These are phyloP conservation scores for Typhlomys cinereus DNA, from an alignment of 2,113 vertebrate species.

Conservation along the genomic window DNA sequence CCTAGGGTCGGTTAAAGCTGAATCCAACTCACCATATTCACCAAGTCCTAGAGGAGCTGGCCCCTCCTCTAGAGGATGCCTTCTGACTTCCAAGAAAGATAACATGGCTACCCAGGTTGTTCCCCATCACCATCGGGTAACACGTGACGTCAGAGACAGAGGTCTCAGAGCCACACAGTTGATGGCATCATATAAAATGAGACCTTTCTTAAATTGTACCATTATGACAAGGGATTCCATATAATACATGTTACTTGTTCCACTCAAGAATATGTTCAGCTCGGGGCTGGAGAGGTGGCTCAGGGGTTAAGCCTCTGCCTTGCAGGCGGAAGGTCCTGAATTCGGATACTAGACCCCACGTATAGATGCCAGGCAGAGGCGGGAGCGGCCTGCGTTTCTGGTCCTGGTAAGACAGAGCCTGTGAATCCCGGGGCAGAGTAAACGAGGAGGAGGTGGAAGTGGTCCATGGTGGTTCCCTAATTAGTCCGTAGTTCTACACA, in stretches of 20 bases:
- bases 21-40: neutral
- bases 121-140: neutral
- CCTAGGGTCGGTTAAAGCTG: neutral
- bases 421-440: too few species aligned
- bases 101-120: neutral
- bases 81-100: neutral
- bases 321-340: too few species aligned
- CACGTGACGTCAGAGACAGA: neutral
- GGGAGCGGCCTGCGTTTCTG: too few species aligned
- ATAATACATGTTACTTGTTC: neutral
- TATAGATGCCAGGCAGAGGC: too few species aligned
- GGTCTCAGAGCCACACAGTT: neutral
- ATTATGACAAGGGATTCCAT: neutral
- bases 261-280: neutral
- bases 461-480: too few species aligned
- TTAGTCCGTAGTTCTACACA: too few species aligned
- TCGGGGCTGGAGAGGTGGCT: too few species aligned
- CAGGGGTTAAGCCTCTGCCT: too few species aligned
- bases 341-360: too few species aligned
- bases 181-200: constrained; percentile 7
- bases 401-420: too few species aligned
- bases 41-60: neutral
- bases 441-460: too few species aligned
- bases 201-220: neutral
- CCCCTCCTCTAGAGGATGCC: neutral